These are phyloP conservation scores for Anas platyrhynchos DNA, from an alignment of 2,113 vertebrate species.

Conservation along the genomic window DNA sequence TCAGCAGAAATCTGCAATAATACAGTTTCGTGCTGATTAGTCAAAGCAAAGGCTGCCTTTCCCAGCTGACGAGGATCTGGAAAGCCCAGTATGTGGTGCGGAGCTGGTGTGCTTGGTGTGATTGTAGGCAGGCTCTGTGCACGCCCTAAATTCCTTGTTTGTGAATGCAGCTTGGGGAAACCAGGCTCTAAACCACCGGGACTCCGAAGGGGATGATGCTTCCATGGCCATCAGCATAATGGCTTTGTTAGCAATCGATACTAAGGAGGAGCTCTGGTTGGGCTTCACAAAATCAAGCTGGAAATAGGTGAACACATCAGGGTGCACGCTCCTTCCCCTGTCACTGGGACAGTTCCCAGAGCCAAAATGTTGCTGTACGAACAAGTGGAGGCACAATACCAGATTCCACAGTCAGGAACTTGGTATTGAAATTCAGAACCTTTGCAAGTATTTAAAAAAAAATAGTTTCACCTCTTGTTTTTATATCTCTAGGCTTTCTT, in stretches of 20 bases:
- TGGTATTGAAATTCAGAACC: not conserved
- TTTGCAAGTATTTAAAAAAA: not conserved
- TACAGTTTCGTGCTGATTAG: not conserved
- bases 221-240: not conserved
- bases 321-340: not conserved
- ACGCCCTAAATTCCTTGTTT: not conserved
- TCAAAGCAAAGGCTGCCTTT: not conserved
- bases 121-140: not conserved
- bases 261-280: not conserved
- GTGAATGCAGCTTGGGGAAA: not conserved
- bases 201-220: not conserved
- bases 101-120: rapidly evolving
- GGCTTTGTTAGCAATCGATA: not conserved
- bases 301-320: not conserved
- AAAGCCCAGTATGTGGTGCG: rapidly evolving
- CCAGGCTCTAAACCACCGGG: not conserved
- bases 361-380: not conserved
- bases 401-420: not conserved
- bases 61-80: not conserved
- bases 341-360: not conserved
- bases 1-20: not conserved
- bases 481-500: not conserved
- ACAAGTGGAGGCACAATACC: not conserved
- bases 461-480: not conserved
- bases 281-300: not conserved